These are phyloP conservation scores for Heliconius ethilla DNA, from an alignment of 2,888 invertebrate genomes.

Conservation along the genomic window DNA sequence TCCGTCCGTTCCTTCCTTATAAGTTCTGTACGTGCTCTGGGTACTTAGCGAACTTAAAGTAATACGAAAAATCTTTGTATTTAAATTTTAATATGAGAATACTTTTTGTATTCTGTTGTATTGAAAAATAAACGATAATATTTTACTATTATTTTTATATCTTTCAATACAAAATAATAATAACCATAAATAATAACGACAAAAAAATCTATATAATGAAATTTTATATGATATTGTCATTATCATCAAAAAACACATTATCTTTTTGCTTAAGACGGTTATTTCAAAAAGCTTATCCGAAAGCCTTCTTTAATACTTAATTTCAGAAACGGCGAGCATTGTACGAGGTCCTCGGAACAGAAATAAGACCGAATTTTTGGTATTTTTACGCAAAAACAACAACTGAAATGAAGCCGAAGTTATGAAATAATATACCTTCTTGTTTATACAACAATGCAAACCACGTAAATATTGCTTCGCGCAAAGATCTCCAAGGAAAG, in stretches of 20 bases:
- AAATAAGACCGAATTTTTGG: slow-evolving; percentile 55
- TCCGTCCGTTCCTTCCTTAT: slow-evolving; percentile 29
- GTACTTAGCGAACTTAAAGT: slow-evolving; percentile 11
- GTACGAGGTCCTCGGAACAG: slow-evolving; percentile 26
- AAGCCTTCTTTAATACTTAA: slow-evolving; percentile 18
- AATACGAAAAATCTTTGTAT: slow-evolving; percentile 5
- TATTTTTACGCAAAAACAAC: slow-evolving; percentile 64
- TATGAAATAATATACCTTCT: slow-evolving; percentile 49
- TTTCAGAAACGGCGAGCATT: slow-evolving; percentile 25
- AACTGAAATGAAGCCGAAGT: slow-evolving; percentile 60
- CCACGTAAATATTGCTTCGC: slow-evolving; percentile 36
- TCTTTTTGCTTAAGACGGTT: slow-evolving; percentile 7
- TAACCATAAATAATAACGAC: too few species aligned
- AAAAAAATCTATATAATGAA: too few species aligned
- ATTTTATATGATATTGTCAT: neutral
- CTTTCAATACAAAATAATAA: too few species aligned
- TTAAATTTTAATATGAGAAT: neutral
- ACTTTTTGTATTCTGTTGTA: neutral
- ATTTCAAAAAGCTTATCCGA: slow-evolving; percentile 21
- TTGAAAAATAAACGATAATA: neutral
- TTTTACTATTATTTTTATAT: too few species aligned
- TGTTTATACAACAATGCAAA: slow-evolving; percentile 45
- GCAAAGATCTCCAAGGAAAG: slow-evolving; percentile 24
- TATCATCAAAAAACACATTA: slow-evolving; percentile 10
- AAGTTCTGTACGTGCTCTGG: slow-evolving; percentile 27